Base-by-base conservation (phyloP, 2,113 vertebrate genomes). In the Xenopus borealis region DNA sequence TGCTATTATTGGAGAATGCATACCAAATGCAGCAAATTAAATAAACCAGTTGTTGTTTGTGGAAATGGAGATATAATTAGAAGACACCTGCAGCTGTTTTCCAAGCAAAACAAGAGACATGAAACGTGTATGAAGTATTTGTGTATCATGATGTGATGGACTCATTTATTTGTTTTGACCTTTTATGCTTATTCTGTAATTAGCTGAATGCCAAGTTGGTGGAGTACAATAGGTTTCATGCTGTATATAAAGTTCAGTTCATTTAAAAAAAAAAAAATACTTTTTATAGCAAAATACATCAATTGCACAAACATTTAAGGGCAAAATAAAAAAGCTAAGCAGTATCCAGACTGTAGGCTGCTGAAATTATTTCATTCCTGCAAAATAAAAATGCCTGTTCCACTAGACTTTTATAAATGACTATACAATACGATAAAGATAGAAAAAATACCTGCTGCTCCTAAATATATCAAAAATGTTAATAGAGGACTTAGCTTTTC, bases 11-110 rank as follows among this genome's bases (percentile, higher is more conserved):
- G 87, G 86, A 89, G 87, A 80, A 83, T 88, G 81, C 74, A 85
- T 84, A 86, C 87, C 83, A 83, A 89, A 85, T 85, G 84, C 81
- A 91, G 86, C 88, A 92, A 91, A 92, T 91, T 91, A 88, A 89
- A 88, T 88, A 86, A 90, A 89, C 93, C 93, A 92, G 86, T 90
- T 91, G 89, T 92, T 93, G 92, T 91, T 90, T 92, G 87, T 86
- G 84, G 90, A 88, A 92, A 91, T 88, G 85, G 86, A 87, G 88
- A 91, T 89, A 91, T 87, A 92, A 94, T 92, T 92, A 90, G 87
- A 89, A 89, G 86, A 91, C 89, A 91, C 90, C 90, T 90, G 84
- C 84, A 92, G 90, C 89, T 89, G 89, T 88, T 92, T 93, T 92
- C 86, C 82, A 86, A 89, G 85, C 89, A 89, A 92, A 91, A 92